phyloP scores from a whole-genome alignment of 1,140 invertebrate species.

The Asobara japonica region DNA sequence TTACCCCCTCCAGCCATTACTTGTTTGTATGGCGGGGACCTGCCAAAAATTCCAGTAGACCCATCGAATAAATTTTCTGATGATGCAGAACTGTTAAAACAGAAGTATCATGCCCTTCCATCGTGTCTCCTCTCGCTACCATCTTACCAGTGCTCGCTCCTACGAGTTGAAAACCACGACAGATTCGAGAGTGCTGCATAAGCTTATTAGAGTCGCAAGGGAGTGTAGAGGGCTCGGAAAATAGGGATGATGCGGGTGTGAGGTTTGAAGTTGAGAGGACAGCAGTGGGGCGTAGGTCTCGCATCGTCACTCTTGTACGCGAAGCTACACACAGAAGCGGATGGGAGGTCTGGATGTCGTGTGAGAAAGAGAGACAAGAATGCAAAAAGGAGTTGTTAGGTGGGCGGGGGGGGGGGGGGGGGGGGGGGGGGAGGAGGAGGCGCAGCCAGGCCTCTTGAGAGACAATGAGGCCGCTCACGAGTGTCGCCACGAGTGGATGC shows the following conservation, averaged over 20 bases:
- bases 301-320: slow-evolving; percentile 4
- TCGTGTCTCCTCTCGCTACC: neutral
- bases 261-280: slow-evolving; percentile 25
- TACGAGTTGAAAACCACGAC: slow-evolving; percentile 19
- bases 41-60: neutral
- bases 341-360: slow-evolving; percentile 10
- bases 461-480: slow-evolving; percentile 67
- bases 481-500: slow-evolving; percentile 65
- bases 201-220: slow-evolving; percentile 58
- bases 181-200: slow-evolving; percentile 62
- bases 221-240: slow-evolving; percentile 37
- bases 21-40: neutral
- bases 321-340: neutral
- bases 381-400: neutral
- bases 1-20: too few species aligned
- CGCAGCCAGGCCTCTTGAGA: slow-evolving; percentile 58
- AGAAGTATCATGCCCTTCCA: neutral
- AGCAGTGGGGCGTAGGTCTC: slow-evolving; percentile 3
- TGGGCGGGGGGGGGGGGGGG: neutral
- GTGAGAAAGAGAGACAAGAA: neutral
- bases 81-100: slow-evolving; percentile 6
- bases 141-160: neutral
- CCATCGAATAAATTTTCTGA: neutral
- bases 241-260: slow-evolving; percentile 3
- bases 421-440: slow-evolving; percentile 40